These are phyloP conservation scores for Coluber constrictor DNA, from an alignment of 2,797 vertebrate genomes.

Conservation along the genomic window DNA sequence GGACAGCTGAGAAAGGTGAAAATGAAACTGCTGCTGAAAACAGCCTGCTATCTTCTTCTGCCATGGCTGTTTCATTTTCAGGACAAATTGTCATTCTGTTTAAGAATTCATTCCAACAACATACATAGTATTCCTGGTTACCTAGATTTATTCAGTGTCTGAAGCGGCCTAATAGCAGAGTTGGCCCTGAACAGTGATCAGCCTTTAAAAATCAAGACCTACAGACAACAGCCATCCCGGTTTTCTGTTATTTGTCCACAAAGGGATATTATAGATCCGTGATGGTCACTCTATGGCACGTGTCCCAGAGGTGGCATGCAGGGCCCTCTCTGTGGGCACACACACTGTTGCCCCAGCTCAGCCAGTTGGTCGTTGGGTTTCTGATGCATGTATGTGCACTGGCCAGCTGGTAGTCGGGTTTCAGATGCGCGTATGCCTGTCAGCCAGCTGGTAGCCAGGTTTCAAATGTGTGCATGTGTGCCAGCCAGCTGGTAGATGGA, in stretches of 20 bases:
- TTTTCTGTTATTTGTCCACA: not conserved
- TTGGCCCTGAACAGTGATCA: not conserved
- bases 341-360: no score
- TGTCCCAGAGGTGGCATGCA: no score
- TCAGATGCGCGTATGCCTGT: rapidly evolving
- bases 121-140: not conserved
- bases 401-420: no score
- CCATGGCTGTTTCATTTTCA: not conserved
- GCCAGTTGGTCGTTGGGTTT: no score
- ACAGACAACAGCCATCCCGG: not conserved
- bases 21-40: not conserved
- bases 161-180: not conserved
- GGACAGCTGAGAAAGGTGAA: not conserved
- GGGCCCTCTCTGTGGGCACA: no score
- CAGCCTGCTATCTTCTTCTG: not conserved
- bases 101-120: not conserved
- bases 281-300: no score
- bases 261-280: not conserved
- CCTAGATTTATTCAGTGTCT: not conserved
- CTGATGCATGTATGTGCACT: rapidly evolving
- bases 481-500: no score
- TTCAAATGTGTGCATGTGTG: rapidly evolving
- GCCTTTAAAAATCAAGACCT: not conserved
- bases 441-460: no score
- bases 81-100: not conserved